phyloP scores from a whole-genome alignment of 1,140 invertebrate species.

The Araneus ventricosus region DNA sequence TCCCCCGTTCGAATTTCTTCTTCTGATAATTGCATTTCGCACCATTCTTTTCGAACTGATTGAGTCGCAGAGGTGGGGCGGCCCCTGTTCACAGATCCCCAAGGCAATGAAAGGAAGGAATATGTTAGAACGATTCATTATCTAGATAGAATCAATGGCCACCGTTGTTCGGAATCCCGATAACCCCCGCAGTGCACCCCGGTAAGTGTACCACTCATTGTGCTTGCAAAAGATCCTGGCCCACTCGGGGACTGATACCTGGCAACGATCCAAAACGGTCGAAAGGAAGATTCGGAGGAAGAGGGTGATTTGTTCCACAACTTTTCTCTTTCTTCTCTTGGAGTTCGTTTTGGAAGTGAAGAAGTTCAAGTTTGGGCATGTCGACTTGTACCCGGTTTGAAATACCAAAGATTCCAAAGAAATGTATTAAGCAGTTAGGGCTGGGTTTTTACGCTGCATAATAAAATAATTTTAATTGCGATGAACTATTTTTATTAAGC shows the following conservation, averaged over 20 bases:
- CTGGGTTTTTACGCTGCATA: no score
- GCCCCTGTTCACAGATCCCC: neutral
- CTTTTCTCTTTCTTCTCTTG: neutral
- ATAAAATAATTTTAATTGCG: no score
- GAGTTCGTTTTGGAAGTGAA: neutral
- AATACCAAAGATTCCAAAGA: no score
- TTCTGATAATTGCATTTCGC: slow-evolving; percentile 31
- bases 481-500: no score
- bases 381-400: neutral
- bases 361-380: no score
- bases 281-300: neutral
- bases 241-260: slow-evolving; percentile 33
- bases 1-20: slow-evolving; percentile 20
- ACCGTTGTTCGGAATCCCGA: slow-evolving; percentile 25
- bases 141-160: slow-evolving; percentile 51
- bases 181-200: slow-evolving; percentile 36
- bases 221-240: slow-evolving; percentile 41
- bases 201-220: slow-evolving; percentile 46
- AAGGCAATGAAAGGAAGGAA: slow-evolving; percentile 27
- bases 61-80: neutral
- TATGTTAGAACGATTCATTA: slow-evolving; percentile 61
- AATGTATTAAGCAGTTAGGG: no score
- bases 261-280: slow-evolving; percentile 20
- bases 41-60: slow-evolving; percentile 29
- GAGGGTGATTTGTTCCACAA: neutral